phyloP scores from a whole-genome alignment of 2,797 vertebrate species.

The Poliocrania exsul region DNA sequence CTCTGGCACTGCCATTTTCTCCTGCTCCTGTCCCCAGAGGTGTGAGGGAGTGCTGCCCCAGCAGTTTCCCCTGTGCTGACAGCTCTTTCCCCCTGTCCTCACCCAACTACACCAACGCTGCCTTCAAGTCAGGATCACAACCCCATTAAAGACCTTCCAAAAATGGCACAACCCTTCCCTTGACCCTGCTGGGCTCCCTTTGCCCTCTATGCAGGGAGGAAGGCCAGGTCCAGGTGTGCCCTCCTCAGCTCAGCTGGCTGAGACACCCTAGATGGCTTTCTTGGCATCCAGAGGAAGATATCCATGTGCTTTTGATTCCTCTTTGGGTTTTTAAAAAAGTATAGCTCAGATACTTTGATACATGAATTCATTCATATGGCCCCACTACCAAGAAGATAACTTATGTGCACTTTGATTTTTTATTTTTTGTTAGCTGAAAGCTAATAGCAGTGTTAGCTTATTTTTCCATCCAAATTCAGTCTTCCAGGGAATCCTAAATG shows the following conservation, averaged over 20 bases:
- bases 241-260: background rate
- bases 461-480: background rate
- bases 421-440: background rate
- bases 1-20: background rate
- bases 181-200: background rate
- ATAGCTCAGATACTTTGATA: background rate
- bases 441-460: background rate
- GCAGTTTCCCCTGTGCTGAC: rapidly evolving
- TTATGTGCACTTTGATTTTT: background rate
- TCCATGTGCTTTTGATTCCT: background rate
- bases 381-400: background rate
- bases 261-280: background rate
- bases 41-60: rapidly evolving
- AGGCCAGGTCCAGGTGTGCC: background rate
- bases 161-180: rapidly evolving
- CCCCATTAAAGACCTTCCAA: background rate
- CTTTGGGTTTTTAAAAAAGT: background rate
- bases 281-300: background rate
- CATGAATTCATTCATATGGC: background rate
- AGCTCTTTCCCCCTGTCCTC: rapidly evolving
- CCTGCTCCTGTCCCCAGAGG: rapidly evolving
- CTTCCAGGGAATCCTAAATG: background rate
- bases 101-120: rapidly evolving
- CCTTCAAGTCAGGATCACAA: background rate
- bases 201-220: rapidly evolving